phyloP scores from a whole-genome alignment of 1,140 invertebrate species.

The Apocrypta bakeri region DNA sequence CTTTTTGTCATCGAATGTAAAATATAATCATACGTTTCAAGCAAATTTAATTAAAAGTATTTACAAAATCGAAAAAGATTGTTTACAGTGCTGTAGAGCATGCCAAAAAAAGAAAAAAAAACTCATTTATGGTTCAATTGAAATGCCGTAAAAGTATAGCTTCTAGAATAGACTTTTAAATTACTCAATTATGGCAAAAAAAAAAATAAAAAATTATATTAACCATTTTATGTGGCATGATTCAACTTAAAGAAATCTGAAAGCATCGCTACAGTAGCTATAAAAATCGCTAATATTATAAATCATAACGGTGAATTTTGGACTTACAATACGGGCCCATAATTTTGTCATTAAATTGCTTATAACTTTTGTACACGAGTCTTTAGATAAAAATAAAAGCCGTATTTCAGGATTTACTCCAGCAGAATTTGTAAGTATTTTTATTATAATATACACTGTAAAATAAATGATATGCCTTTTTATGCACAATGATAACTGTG shows the following conservation, averaged over 20 bases:
- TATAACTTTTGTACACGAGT: background rate
- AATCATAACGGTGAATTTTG: background rate
- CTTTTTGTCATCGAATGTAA: background rate
- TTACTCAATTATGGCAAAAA: no score
- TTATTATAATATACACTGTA: no score
- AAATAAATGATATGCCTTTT: no score
- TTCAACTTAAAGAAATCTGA: background rate
- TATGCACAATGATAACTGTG: background rate
- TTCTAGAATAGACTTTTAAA: no score
- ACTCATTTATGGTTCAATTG: no score
- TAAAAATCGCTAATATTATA: background rate
- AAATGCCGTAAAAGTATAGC: no score
- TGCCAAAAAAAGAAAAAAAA: no score
- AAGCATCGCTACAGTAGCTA: background rate
- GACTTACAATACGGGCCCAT: background rate
- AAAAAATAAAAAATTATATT: background rate
- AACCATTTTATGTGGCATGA: background rate
- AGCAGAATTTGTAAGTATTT: no score
- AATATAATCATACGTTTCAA: no score
- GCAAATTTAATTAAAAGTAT: constrained; percentile 37
- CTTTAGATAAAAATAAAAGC: background rate
- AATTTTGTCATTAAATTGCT: background rate
- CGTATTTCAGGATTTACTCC: background rate
- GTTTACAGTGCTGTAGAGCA: no score
- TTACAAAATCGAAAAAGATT: no score